These are phyloP conservation scores for Malurus elegans DNA, from an alignment of 2,113 vertebrate genomes.

Conservation along the genomic window DNA sequence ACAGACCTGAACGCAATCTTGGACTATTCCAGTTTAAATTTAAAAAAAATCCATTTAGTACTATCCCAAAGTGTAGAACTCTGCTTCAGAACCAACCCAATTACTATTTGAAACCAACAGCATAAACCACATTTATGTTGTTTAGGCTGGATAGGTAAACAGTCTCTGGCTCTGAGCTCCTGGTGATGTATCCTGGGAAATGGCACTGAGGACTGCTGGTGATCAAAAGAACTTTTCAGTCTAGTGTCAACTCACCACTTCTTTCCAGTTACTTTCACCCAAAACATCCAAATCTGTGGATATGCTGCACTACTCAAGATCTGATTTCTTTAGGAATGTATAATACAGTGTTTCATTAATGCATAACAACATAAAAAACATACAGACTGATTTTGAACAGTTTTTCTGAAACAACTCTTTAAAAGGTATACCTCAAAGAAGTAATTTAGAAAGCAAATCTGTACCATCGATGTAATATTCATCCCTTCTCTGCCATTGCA, in stretches of 20 bases:
- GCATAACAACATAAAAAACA: neutral
- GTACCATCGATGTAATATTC: neutral
- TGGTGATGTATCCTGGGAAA: accelerated
- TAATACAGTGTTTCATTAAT: neutral
- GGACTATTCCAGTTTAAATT: neutral
- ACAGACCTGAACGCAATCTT: neutral
- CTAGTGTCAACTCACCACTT: neutral
- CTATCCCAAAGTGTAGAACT: neutral
- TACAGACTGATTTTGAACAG: neutral
- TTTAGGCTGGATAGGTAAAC: neutral
- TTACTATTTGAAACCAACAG: neutral
- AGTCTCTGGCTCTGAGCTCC: neutral
- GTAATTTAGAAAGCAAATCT: neutral
- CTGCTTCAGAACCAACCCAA: neutral
- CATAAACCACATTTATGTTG: neutral
- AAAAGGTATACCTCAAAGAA: neutral
- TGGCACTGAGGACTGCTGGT: neutral
- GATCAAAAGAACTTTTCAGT: neutral
- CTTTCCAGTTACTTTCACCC: neutral
- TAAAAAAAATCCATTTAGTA: neutral
- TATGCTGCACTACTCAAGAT: neutral
- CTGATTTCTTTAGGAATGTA: neutral
- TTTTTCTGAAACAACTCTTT: neutral
- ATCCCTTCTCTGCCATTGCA: neutral
- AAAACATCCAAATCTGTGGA: neutral